These are phyloP conservation scores for Rhadinocentrus ornatus DNA, from an alignment of 2,797 vertebrate species.

Conservation along the genomic window DNA sequence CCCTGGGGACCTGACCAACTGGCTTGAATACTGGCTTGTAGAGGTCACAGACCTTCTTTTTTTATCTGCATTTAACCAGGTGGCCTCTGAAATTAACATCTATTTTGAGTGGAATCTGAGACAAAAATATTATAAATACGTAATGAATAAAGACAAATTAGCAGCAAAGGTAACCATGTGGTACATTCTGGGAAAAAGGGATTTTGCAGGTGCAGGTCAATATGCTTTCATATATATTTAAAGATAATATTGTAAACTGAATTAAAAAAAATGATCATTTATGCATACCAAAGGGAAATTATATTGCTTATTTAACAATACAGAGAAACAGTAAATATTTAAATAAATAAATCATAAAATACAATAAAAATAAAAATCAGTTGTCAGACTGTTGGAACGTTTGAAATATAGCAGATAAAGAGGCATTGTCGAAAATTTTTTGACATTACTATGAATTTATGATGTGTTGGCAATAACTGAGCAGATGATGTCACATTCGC, in stretches of 20 bases:
- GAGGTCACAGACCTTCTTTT: slow-evolving; percentile 43
- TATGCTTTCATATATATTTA: background rate
- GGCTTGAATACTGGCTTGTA: slow-evolving; percentile 63
- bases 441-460: background rate
- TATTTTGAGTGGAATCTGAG: slow-evolving; percentile 9
- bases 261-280: background rate
- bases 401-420: background rate
- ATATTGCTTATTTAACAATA: background rate
- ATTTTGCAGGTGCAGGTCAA: slow-evolving; percentile 21
- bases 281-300: background rate
- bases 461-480: background rate
- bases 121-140: slow-evolving; percentile 16
- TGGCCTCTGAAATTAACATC: slow-evolving; percentile 37
- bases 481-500: background rate
- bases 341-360: background rate
- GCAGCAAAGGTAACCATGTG: slow-evolving; percentile 18
- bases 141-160: slow-evolving; percentile 23
- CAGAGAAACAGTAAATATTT: background rate
- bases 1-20: slow-evolving; percentile 72
- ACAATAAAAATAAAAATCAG: background rate
- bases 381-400: background rate
- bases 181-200: background rate
- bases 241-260: background rate
- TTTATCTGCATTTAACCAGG: slow-evolving; percentile 53
- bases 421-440: background rate